Evolutionary conservation across 37 sponge, comb jelly and placozoan species (phyloP).

Genomic region (Tethya wilhelma): DNA sequence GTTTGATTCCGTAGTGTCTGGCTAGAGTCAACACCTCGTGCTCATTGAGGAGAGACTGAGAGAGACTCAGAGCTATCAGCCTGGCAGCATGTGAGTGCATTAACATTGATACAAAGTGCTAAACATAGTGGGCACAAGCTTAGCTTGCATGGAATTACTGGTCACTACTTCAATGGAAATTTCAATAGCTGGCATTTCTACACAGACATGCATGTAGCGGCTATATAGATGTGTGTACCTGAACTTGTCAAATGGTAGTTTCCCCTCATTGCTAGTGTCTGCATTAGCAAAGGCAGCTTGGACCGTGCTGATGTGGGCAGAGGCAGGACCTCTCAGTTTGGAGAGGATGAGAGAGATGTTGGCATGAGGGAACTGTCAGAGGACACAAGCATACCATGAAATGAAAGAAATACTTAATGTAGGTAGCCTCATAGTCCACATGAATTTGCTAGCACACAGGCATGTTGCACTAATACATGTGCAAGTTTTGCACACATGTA

Average conservation of each 20-base stretch:
- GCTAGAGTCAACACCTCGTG: constrained; percentile 92
- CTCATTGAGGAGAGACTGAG: constrained; percentile 75
- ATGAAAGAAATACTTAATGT: too few relatives aligned
- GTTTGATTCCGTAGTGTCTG: constrained; percentile 74
- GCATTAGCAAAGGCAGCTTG: constrained; percentile 35
- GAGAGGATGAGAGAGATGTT: constrained; percentile 63
- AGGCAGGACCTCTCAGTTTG: constrained; percentile 75
- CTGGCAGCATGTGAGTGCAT: constrained; percentile 9
- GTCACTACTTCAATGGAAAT: too few relatives aligned
- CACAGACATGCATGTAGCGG: too few relatives aligned
- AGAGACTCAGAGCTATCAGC: constrained; percentile 44
- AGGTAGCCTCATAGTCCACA: too few relatives aligned
- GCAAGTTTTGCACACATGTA: too few relatives aligned
- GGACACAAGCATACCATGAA: too few relatives aligned
- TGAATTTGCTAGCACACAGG: too few relatives aligned
- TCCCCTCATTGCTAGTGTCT: constrained; percentile 45
- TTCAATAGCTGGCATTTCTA: too few relatives aligned
- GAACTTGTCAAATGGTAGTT: constrained; percentile 53
- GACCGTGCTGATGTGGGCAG: constrained; percentile 28
- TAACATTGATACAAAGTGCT: background rate
- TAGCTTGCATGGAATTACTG: too few relatives aligned
- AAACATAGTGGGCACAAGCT: too few relatives aligned
- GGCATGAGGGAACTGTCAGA: constrained; percentile 80
- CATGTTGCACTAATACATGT: too few relatives aligned
- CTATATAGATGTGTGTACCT: constrained; percentile 38